Conservation (phyloP, 2,888 invertebrate species). For the Saturnia japonica region DNA sequence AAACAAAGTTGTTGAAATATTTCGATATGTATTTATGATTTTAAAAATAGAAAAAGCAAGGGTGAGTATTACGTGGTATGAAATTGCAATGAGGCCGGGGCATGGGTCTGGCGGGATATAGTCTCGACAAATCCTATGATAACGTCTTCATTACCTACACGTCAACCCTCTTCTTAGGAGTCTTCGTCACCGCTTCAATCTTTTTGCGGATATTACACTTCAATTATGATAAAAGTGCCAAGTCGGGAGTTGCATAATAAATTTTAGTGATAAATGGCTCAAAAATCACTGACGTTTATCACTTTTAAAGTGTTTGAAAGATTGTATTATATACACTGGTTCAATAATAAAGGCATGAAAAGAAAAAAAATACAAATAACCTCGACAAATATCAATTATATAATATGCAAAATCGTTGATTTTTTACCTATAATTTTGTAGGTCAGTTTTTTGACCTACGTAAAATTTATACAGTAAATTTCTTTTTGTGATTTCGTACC, state of each 20-base stretch:
- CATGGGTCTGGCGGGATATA: constrained; percentile 31
- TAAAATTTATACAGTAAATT: no score
- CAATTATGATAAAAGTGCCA: constrained; percentile 73
- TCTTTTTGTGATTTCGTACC: no score
- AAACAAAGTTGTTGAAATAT: constrained; percentile 11
- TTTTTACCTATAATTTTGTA: no score
- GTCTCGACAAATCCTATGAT: constrained; percentile 63
- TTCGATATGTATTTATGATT: constrained; percentile 30
- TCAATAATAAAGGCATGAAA: neutral
- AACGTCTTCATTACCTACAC: constrained; percentile 75
- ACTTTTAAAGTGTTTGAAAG: neutral
- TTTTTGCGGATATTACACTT: constrained; percentile 77
- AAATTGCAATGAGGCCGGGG: constrained; percentile 54
- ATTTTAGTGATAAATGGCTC: constrained; percentile 65
- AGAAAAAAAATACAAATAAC: neutral
- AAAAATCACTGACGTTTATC: constrained; percentile 28
- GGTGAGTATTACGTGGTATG: constrained; percentile 49
- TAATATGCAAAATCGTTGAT: neutral
- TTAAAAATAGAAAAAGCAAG: constrained; percentile 42
- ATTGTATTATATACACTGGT: neutral
- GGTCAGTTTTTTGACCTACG: no score
- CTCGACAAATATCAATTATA: neutral
- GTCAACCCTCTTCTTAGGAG: constrained; percentile 76
- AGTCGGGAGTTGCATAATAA: constrained; percentile 65
- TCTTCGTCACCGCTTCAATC: constrained; percentile 73